Conservation (phyloP, 1,140 invertebrate genomes). For the Lordiphosa clarofinis region DNA sequence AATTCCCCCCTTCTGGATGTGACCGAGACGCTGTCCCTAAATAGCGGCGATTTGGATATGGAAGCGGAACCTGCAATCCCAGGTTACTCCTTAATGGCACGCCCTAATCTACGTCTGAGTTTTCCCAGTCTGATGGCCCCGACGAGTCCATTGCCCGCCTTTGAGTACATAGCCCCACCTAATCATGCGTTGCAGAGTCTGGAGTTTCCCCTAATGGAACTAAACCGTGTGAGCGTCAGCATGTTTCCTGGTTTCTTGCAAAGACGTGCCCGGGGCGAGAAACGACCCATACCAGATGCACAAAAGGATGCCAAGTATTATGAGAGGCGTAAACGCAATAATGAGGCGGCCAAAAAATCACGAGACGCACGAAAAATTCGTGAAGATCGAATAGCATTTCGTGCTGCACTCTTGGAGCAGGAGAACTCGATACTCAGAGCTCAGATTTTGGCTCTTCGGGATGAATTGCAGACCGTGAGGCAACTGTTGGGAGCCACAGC, state of each 20-base stretch:
- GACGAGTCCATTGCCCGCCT: conserved; percentile 50
- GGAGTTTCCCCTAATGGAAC: conserved; percentile 70
- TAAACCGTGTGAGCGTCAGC: conserved; percentile 57
- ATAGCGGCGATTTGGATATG: conserved; percentile 58
- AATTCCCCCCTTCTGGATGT: conserved; percentile 66
- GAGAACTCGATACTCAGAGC: conserved; percentile 91
- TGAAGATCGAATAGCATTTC: conserved; percentile 90
- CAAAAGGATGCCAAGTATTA: conserved; percentile 94
- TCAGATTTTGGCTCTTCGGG: conserved; percentile 88
- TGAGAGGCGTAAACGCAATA: conserved; percentile 91
- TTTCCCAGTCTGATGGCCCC: conserved; percentile 42
- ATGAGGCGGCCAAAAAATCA: conserved; percentile 94
- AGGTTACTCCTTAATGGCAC: conserved; percentile 14
- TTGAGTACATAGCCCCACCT: conserved; percentile 67
- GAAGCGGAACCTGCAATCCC: conserved; percentile 35
- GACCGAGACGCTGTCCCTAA: conserved; percentile 57
- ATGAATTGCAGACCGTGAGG: conserved; percentile 87
- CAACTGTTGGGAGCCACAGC: conserved; percentile 80
- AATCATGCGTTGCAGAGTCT: conserved; percentile 43
- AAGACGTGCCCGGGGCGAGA: conserved; percentile 87
- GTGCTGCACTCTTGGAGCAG: conserved; percentile 89
- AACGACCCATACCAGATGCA: conserved; percentile 91
- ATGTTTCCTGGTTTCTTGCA: conserved; percentile 74
- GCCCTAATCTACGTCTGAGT: conserved; percentile 44
- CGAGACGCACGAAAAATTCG: conserved; percentile 90